Base-by-base conservation (phyloP, 2,797 vertebrate genomes). In the Poecilia picta region DNA sequence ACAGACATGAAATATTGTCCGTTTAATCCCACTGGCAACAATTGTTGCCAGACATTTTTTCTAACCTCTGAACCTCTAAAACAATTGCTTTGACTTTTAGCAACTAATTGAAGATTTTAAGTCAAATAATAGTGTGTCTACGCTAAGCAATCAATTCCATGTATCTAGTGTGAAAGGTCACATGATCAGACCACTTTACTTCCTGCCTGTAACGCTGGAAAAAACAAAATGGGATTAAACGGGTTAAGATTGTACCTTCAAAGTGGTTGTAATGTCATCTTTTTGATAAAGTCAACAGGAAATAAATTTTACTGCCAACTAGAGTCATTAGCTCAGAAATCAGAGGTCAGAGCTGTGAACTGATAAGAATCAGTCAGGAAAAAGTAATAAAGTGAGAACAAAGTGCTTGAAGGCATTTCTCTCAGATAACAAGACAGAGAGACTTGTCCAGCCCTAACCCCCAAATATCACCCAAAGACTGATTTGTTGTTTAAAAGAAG, bases 361-460 rank as follows among this genome's bases (percentile, higher is more conserved):
- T 72, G 77, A 83, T 41, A 77, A 76, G 41, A 33, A 25, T 71
- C 64, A 51, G 4, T 39, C 81, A 81, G 75, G 49, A 83, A 57
- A 74, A 71, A 43, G 49, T 71, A n/a, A 83, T 87, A 78, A 77
- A 87, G 25, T 3, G 33, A 83, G 78, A 76, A 68, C 72, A n/a
- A 36, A 78, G 49, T 1, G 79, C 77, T 43, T 8, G 33, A 15
- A 82, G 80, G 81, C 78, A 55, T 23, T 71, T 73, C 55, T 31
- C 36, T 76, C 39, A 49, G 79, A 72, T 28, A 28, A 73, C 46
- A 64, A 72, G 83, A 72, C 47, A 4, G 25, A 81, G 45, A 28
- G 74, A 18, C 36, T 71, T 18, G 0, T 64, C 73, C 45, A 31
- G 77, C 43, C 39, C 75, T 72, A 16, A 76, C 55, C 57, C 18